phyloP scores from a whole-genome alignment of 2,797 vertebrate species.

The Rhabdomys pumilio region DNA sequence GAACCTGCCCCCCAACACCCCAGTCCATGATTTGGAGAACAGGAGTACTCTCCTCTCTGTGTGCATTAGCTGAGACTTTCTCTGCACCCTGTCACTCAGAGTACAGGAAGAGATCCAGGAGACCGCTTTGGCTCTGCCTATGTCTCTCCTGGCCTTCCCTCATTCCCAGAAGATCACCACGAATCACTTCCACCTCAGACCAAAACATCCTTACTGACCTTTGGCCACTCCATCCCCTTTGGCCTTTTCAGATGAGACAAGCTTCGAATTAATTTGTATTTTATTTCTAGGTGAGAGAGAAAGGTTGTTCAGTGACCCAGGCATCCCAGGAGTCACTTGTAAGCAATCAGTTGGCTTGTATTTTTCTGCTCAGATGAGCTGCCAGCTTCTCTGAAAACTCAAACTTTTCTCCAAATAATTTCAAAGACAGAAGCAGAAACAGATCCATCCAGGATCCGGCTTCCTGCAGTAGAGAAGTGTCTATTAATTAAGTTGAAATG shows the following conservation, averaged over 20 bases:
- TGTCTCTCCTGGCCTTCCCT: not conserved
- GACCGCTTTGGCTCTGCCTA: not conserved
- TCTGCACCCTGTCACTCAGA: not conserved
- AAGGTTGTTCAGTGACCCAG: slow-evolving; percentile 31
- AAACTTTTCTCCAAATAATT: slow-evolving; percentile 44
- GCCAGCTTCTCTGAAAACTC: slow-evolving; percentile 1
- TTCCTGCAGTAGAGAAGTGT: not conserved
- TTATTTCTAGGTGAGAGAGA: slow-evolving; percentile 74
- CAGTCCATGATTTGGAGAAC: not conserved
- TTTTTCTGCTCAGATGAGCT: slow-evolving; percentile 63
- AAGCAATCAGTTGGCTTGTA: slow-evolving; percentile 57
- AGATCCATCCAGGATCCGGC: not conserved
- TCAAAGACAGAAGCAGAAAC: slow-evolving; percentile 41
- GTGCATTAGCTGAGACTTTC: accelerated
- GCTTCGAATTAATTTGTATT: slow-evolving; percentile 66
- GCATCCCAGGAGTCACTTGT: not conserved
- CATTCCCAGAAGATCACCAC: not conserved
- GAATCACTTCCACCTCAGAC: slow-evolving; percentile 10
- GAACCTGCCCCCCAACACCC: not conserved
- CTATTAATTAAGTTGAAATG: slow-evolving; percentile 11
- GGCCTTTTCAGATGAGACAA: slow-evolving; percentile 55
- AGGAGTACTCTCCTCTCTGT: not conserved
- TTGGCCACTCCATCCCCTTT: not conserved
- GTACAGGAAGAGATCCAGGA: not conserved
- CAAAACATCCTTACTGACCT: slow-evolving; percentile 10